Base-by-base conservation (phyloP, 30 jellyfish, hydroid and myxozoan genomes). In the Sanderia malayensis region DNA sequence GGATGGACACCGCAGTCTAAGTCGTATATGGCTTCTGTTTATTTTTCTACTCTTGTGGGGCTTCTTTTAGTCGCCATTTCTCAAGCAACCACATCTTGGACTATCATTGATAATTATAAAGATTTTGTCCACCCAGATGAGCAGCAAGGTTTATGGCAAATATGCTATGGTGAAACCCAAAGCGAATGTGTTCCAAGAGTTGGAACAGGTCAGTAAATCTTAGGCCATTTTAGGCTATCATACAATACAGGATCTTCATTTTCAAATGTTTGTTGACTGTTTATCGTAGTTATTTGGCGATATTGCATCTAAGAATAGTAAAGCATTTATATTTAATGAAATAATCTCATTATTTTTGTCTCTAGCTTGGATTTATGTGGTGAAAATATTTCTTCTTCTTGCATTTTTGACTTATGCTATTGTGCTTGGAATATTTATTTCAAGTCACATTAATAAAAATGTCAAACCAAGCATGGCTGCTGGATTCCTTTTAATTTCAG, bases 31-130 rank as follows among this genome's bases (percentile, higher is more conserved):
- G 46, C 63, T 49, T 20, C 64, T 79, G 83, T 83, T 17, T 83
- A 73, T 32, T 62, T 74, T 30, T 37, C 73, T 60, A 58, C 86
- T 31, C 46, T 83, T 41, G 37, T 83, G 3, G 95, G 86, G 24
- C 52, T 72, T 52, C 28, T 81, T 15, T 74, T 83, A 61, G 70
- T 73, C 64, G 84, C 83, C 71, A 74, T 83, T 8, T 69, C 86
- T 31, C 95, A 83, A 67, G 80, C 86, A 18, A 83, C 95, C 18
- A 74, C 83, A 44, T 83, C 95, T 1, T 83, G 95, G 95, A 71
- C 86, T 17, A 73, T 83, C 75, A 75, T 67, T 25, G 95, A 83
- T 77, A 65, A 83, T 44, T 71, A 69, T 71, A 83, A 73, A 44
- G 86, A 83, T 46, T 69, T 65, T 57, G 82, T 83, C 41, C 67